Conservation (phyloP, 2,797 vertebrate genomes). For the Lepilemur septentrionalis region DNA sequence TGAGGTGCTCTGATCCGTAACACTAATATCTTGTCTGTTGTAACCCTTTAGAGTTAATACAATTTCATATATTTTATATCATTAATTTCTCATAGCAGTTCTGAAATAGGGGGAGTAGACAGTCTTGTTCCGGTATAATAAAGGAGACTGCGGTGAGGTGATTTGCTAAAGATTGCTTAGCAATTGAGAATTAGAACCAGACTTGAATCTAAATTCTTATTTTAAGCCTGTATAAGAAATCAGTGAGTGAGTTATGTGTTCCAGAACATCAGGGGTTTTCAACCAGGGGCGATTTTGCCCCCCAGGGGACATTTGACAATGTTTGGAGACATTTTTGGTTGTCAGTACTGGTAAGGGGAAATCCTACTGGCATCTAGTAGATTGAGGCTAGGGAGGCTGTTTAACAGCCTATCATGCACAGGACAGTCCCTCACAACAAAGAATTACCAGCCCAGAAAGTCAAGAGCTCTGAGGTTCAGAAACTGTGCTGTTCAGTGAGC, state of each 20-base stretch:
- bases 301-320: not conserved
- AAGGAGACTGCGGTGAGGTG: not conserved
- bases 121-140: not conserved
- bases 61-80: not conserved
- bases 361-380: not conserved
- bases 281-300: not conserved
- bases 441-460: not conserved
- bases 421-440: not conserved
- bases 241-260: not conserved
- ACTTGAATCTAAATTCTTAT: not conserved
- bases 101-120: not conserved
- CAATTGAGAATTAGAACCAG: not conserved
- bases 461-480: not conserved
- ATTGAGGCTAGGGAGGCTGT: not conserved
- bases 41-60: not conserved
- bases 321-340: not conserved
- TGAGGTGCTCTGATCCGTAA: not conserved
- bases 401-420: not conserved
- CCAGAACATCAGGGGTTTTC: not conserved
- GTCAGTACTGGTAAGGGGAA: not conserved
- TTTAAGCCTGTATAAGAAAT: not conserved
- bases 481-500: not conserved
- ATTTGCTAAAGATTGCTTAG: not conserved
- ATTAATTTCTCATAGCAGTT: slow-evolving; percentile 16
- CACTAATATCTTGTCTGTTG: not conserved